Conservation (phyloP, 2,113 vertebrate species). For the Ia io region DNA sequence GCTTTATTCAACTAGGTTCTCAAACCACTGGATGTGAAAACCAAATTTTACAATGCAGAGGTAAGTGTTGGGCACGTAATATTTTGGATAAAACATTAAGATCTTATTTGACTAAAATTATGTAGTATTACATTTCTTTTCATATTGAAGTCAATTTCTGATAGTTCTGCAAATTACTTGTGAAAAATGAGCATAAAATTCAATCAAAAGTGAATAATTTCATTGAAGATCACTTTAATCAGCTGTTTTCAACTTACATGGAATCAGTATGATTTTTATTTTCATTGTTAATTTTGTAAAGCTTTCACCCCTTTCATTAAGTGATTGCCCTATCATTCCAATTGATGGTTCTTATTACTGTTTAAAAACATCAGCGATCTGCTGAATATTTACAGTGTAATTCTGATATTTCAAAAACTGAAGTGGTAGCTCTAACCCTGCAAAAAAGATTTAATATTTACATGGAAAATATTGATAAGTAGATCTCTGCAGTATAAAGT, state of each 20-base stretch:
- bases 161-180: background rate
- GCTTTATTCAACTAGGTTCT: constrained; percentile 93
- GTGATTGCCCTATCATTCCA: background rate
- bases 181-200: constrained; percentile 45
- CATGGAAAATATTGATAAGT: background rate
- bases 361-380: constrained; percentile 31
- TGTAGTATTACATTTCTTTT: constrained; percentile 13
- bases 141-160: constrained; percentile 33
- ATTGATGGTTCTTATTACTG: background rate
- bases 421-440: background rate
- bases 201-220: constrained; percentile 51
- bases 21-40: constrained; percentile 98
- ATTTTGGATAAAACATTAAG: constrained; percentile 43
- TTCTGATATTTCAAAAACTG: background rate
- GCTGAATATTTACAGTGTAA: background rate
- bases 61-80: constrained; percentile 81
- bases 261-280: constrained; percentile 40
- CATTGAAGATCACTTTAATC: constrained; percentile 17
- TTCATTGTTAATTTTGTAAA: constrained; percentile 23
- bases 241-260: constrained; percentile 8
- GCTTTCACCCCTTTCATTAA: constrained; percentile 7
- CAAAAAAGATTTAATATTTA: background rate
- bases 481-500: background rate
- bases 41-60: constrained; percentile 99
- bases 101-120: constrained; percentile 40